A percentile compares a stretch with the other conserved stretches of the same genome.
These are phyloP conservation scores for Drosophila bocqueti DNA, from an alignment of 1,140 invertebrate genomes.

Conservation along the genomic window DNA sequence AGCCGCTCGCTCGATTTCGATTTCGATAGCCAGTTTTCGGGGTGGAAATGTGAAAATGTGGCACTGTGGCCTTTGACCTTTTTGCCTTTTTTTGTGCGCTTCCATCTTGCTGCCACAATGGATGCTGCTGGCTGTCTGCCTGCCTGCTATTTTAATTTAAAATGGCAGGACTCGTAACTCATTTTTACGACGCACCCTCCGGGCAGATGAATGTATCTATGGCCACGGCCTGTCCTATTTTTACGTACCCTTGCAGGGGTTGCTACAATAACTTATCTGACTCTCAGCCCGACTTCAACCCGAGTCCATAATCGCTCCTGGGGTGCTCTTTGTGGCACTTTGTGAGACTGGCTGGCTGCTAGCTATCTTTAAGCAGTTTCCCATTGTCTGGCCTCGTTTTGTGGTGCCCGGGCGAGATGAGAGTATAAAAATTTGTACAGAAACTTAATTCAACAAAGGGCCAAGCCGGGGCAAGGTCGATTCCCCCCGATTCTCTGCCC, in stretches of 20 bases:
- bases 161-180: conserved; percentile 85
- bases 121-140: conserved; percentile 25
- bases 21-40: conserved; percentile 29
- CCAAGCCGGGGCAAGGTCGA: conserved; percentile 7
- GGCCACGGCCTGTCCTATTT: conserved; percentile 71
- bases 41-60: conserved; percentile 72
- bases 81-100: conserved; percentile 30
- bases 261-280: conserved; percentile 83
- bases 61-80: conserved; percentile 79
- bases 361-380: conserved; percentile 70
- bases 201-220: conserved; percentile 45
- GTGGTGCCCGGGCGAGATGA: conserved; percentile 68
- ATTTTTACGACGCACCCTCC: conserved; percentile 84
- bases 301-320: conserved; percentile 78
- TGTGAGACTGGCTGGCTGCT: conserved; percentile 7
- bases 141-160: conserved; percentile 83
- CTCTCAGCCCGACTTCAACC: conserved; percentile 61
- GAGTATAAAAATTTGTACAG: conserved; percentile 77
- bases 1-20: conserved; percentile 25
- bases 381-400: conserved; percentile 74
- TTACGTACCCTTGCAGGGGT: conserved; percentile 78
- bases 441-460: conserved; percentile 70
- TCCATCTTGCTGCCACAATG: conserved; percentile 64
- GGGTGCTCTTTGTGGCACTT: conserved; percentile 68
- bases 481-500: not conserved